Percentiles rank a stretch among this genome's conserved stretches.
Evolutionary conservation across 2,797 vertebrate genomes (phyloP).

Genomic region (Kryptolebias ocellatus): DNA sequence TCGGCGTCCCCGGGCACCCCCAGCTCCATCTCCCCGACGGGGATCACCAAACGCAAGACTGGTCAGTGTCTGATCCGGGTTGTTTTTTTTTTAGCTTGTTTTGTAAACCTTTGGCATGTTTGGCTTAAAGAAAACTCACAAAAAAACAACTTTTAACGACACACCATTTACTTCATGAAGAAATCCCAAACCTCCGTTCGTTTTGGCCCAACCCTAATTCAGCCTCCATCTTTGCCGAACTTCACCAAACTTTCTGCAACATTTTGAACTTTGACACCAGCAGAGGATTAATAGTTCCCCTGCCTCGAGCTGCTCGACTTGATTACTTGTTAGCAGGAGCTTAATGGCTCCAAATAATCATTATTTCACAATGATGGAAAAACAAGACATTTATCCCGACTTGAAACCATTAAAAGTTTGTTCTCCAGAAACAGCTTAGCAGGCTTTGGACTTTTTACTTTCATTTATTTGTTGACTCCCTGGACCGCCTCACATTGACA

Average conservation of each 20-base stretch:
- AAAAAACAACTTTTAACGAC: too few species aligned
- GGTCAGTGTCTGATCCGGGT: conserved; percentile 71
- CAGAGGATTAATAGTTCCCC: conserved; percentile 31
- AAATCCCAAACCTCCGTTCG: background rate
- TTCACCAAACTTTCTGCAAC: conserved; percentile 5
- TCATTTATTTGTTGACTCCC: conserved; percentile 19
- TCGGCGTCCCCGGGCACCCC: conserved; percentile 63
- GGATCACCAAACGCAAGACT: conserved; percentile 85
- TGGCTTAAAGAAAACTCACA: too few species aligned
- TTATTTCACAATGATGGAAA: conserved; percentile 47
- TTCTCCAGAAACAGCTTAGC: conserved; percentile 3
- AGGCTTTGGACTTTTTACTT: conserved; percentile 1
- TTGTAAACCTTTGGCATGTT: too few species aligned
- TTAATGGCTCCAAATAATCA: conserved; percentile 56
- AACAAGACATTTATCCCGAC: conserved; percentile 49
- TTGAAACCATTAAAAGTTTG: conserved; percentile 27
- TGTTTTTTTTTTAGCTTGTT: background rate
- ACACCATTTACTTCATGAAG: background rate
- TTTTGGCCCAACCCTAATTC: background rate
- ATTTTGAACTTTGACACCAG: conserved; percentile 54
- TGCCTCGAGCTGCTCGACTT: conserved; percentile 36
- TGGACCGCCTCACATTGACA: conserved; percentile 23
- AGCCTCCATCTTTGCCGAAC: background rate
- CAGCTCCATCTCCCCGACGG: conserved; percentile 67
- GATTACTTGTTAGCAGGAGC: conserved; percentile 61